These are phyloP conservation scores for Esox masquinongy DNA, from an alignment of 2,797 vertebrate genomes.

Conservation along the genomic window DNA sequence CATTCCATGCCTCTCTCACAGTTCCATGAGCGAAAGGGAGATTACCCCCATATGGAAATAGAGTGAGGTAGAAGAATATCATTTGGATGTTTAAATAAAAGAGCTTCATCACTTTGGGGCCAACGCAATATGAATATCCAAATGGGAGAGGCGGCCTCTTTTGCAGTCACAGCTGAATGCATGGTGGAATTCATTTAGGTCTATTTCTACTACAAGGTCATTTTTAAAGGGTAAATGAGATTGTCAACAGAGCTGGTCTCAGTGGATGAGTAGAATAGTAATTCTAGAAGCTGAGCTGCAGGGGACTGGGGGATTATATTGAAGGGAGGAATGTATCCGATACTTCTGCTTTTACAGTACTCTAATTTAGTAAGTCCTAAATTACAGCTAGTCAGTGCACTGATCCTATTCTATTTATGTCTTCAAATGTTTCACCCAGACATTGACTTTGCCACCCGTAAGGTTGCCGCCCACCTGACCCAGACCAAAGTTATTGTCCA, in stretches of 20 bases:
- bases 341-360: no score
- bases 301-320: slow-evolving; percentile 5
- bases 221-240: slow-evolving; percentile 55
- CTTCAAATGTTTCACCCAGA: slow-evolving; percentile 64
- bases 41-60: slow-evolving; percentile 68
- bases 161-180: slow-evolving; percentile 20
- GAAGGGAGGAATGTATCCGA: not conserved
- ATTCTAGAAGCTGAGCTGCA: slow-evolving; percentile 32
- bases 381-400: no score
- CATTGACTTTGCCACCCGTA: slow-evolving; percentile 92
- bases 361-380: no score
- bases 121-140: slow-evolving; percentile 68
- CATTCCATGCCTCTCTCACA: slow-evolving; percentile 45
- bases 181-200: slow-evolving; percentile 48
- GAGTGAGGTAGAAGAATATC: slow-evolving; percentile 51
- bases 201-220: slow-evolving; percentile 48
- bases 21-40: slow-evolving; percentile 56
- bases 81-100: slow-evolving; percentile 67
- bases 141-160: slow-evolving; percentile 36
- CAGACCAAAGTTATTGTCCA: slow-evolving; percentile 89
- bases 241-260: slow-evolving; percentile 40
- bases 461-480: slow-evolving; percentile 82
- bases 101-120: slow-evolving; percentile 54
- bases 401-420: no score
- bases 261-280: slow-evolving; percentile 47